Conservation (phyloP, 2,797 vertebrate species). For the Sebastes hopkinsi region DNA sequence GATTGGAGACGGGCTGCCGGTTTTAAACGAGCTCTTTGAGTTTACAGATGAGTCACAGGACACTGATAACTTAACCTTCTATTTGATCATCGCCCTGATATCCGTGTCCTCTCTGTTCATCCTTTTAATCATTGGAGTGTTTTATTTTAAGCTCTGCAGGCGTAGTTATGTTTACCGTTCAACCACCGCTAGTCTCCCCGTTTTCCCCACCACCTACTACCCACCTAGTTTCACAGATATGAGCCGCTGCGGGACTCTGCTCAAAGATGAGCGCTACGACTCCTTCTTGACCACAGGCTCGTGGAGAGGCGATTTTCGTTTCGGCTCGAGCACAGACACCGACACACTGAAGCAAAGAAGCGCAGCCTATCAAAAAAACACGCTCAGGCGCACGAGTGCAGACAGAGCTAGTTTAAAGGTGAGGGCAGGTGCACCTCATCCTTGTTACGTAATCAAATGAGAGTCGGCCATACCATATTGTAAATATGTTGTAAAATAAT, state of each 20-base stretch:
- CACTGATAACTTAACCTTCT: slow-evolving; percentile 64
- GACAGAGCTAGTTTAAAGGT: slow-evolving; percentile 66
- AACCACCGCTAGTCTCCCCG: slow-evolving; percentile 50
- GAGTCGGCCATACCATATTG: background rate
- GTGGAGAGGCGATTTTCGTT: slow-evolving; percentile 81
- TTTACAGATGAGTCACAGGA: slow-evolving; percentile 54
- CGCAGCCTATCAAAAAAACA: slow-evolving; percentile 69
- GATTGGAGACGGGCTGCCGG: slow-evolving; percentile 60
- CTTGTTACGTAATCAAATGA: slow-evolving; percentile 66
- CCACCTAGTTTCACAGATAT: slow-evolving; percentile 75
- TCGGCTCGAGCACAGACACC: slow-evolving; percentile 75
- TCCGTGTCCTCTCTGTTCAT: slow-evolving; percentile 70
- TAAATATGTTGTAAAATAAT: background rate
- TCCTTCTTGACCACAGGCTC: slow-evolving; percentile 82
- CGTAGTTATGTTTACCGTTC: slow-evolving; percentile 63
- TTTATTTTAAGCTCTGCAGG: slow-evolving; percentile 69
- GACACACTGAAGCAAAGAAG: slow-evolving; percentile 75
- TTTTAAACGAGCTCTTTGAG: slow-evolving; percentile 72
- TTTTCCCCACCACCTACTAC: slow-evolving; percentile 75
- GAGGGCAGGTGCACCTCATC: slow-evolving; percentile 51
- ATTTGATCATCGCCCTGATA: slow-evolving; percentile 71
- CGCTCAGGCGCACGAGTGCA: slow-evolving; percentile 58
- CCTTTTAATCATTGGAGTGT: slow-evolving; percentile 65
- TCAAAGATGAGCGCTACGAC: slow-evolving; percentile 77
- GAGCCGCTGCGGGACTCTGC: slow-evolving; percentile 70